A percentile compares a stretch with the other conserved stretches of the same genome.
phyloP scores from a whole-genome alignment of 2,797 vertebrate species.

The Myotis findleyi region DNA sequence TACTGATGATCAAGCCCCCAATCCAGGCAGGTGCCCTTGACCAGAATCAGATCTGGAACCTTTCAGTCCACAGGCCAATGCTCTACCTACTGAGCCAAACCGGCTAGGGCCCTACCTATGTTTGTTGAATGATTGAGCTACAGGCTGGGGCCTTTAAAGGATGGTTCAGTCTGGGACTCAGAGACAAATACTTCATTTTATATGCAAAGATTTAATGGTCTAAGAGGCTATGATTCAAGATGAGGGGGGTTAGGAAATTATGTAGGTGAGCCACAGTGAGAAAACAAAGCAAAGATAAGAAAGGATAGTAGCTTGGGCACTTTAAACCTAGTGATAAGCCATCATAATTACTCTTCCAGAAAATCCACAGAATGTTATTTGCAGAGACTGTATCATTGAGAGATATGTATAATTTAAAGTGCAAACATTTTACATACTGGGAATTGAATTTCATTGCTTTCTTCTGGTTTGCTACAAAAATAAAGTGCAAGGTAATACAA shows the following conservation, averaged over 20 bases:
- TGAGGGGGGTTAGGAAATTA: background rate
- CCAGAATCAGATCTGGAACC: too few relatives aligned
- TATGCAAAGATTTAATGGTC: background rate
- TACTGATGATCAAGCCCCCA: too few relatives aligned
- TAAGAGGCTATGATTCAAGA: background rate
- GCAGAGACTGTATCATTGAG: constrained; percentile 47
- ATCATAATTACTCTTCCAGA: constrained; percentile 41
- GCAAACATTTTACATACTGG: constrained; percentile 54
- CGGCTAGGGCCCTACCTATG: too few relatives aligned
- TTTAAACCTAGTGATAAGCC: background rate
- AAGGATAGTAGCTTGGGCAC: background rate
- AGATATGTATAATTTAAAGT: constrained; percentile 68
- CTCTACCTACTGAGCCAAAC: too few relatives aligned
- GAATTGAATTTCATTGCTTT: constrained; percentile 66
- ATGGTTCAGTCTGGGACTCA: background rate
- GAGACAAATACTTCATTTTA: constrained; percentile 8
- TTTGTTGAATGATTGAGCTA: background rate
- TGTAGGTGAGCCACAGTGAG: background rate
- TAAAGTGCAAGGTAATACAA: constrained; percentile 55
- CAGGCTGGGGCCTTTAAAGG: background rate
- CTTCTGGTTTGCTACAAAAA: constrained; percentile 56
- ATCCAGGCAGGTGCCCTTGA: too few relatives aligned
- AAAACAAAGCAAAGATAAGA: constrained; percentile 25
- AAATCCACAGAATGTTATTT: constrained; percentile 65
- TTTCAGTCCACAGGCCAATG: too few relatives aligned